Evolutionary conservation across 2,888 invertebrate genomes (phyloP).

Genomic region (Drosophila macrospina): DNA sequence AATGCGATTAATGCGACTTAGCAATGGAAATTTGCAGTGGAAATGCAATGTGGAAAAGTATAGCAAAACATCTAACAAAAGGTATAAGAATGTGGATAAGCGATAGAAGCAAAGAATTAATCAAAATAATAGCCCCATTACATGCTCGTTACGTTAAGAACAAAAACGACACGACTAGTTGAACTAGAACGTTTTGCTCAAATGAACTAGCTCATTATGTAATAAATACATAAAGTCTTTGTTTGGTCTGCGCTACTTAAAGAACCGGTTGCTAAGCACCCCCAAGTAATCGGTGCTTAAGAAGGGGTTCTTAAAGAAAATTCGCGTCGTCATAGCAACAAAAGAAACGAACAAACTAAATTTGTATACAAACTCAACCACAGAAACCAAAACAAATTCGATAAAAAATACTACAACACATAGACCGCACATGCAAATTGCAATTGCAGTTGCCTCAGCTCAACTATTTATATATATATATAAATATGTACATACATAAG

Average conservation of each 20-base stretch:
- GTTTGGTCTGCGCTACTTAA: conserved; percentile 25
- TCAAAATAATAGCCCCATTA: conserved; percentile 18
- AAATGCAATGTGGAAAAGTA: conserved; percentile 21
- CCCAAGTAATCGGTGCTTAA: conserved; percentile 15
- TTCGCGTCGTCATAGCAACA: conserved; percentile 49
- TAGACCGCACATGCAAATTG: conserved; percentile 27
- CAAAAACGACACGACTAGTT: no score
- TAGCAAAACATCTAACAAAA: conserved; percentile 6
- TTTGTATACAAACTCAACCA: conserved; percentile 44
- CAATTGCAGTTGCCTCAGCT: conserved; percentile 31
- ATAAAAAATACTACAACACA: conserved; percentile 19
- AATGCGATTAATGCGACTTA: conserved; percentile 70
- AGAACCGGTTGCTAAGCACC: conserved; percentile 53
- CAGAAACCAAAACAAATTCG: conserved; percentile 38
- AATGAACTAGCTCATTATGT: conserved; percentile 22
- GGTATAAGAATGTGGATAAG: conserved; percentile 29
- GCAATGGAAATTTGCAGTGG: conserved; percentile 47
- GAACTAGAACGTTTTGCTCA: not conserved
- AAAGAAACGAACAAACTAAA: conserved; percentile 41
- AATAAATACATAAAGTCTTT: conserved; percentile 8
- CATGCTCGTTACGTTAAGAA: conserved; percentile 15
- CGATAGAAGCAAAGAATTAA: conserved; percentile 10
- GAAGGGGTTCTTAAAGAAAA: conserved; percentile 1
- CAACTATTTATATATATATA: conserved; percentile 38
- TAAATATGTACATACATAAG: not conserved